phyloP scores from a whole-genome alignment of 2,888 invertebrate genomes.

The Liodrosophila aerea region DNA sequence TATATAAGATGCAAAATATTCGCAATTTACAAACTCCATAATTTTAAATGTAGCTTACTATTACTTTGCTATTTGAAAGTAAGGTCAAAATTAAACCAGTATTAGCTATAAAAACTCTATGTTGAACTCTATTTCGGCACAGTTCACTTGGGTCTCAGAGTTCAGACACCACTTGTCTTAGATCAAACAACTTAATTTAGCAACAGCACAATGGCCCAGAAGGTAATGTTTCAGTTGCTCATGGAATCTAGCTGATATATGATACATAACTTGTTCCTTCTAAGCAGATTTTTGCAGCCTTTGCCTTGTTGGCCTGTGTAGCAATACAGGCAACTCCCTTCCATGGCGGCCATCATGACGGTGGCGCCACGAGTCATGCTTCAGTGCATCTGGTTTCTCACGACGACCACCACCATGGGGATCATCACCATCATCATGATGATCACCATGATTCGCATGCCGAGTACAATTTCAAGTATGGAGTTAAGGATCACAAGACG shows the following conservation, averaged over 20 bases:
- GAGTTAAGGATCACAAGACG: conserved; percentile 72
- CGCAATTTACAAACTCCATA: too few relatives aligned
- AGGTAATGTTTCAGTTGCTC: conserved; percentile 51
- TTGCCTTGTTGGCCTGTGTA: conserved; percentile 52
- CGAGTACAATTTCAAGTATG: conserved; percentile 71
- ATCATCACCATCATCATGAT: conserved; percentile 29
- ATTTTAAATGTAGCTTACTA: too few relatives aligned
- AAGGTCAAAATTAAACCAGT: conserved; percentile 19
- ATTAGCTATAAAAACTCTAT: conserved; percentile 49
- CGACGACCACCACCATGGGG: conserved; percentile 43
- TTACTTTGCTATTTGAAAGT: conserved; percentile 45
- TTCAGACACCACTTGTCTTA: conserved; percentile 45
- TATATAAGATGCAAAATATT: too few relatives aligned
- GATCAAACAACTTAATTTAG: conserved; percentile 42
- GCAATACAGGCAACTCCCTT: conserved; percentile 46
- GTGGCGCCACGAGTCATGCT: conserved; percentile 70
- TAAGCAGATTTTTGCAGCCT: conserved; percentile 47
- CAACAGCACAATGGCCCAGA: conserved; percentile 67
- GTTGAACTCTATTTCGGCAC: conserved; percentile 33
- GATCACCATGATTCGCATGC: conserved; percentile 65
- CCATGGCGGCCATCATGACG: conserved; percentile 48
- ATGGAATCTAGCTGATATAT: not conserved
- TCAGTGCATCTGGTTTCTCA: conserved; percentile 74
- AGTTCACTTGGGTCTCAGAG: conserved; percentile 58
- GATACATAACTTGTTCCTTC: not conserved